Evolutionary conservation across 2,113 vertebrate species (phyloP).

Genomic region (Lasiurus cinereus): DNA sequence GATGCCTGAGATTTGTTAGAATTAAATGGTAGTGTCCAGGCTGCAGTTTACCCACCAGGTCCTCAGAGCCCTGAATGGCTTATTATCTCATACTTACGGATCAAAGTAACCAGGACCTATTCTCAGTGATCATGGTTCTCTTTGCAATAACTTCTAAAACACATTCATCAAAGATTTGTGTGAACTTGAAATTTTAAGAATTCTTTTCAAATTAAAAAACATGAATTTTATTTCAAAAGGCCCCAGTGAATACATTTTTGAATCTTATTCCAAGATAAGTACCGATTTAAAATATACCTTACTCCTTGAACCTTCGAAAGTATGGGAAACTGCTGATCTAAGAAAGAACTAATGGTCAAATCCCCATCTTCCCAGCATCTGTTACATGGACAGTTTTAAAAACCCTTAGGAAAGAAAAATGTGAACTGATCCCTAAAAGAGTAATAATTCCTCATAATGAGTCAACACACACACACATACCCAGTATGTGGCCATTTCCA

Average conservation of each 20-base stretch:
- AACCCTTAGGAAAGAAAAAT: constrained; percentile 65
- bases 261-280: not conserved
- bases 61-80: not conserved
- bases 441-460: constrained; percentile 51
- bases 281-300: constrained; percentile 18
- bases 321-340: constrained; percentile 6
- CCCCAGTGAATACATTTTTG: not conserved
- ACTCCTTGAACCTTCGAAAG: constrained; percentile 57
- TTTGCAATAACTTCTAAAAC: not conserved
- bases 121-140: not conserved
- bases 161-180: constrained; percentile 1
- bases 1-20: not conserved
- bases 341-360: constrained; percentile 25
- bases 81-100: constrained; percentile 41
- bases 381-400: constrained; percentile 39
- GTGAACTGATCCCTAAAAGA: constrained; percentile 19
- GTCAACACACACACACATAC: not conserved
- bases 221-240: constrained; percentile 52
- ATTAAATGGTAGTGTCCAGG: not conserved
- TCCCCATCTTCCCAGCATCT: constrained; percentile 32
- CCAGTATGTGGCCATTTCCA: constrained; percentile 51
- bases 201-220: constrained; percentile 49
- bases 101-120: not conserved
- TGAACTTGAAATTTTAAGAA: not conserved
- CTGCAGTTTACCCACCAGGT: not conserved